Evolutionary conservation across 2,797 vertebrate species (phyloP).

Genomic region (Acrocephalus scirpaceus): DNA sequence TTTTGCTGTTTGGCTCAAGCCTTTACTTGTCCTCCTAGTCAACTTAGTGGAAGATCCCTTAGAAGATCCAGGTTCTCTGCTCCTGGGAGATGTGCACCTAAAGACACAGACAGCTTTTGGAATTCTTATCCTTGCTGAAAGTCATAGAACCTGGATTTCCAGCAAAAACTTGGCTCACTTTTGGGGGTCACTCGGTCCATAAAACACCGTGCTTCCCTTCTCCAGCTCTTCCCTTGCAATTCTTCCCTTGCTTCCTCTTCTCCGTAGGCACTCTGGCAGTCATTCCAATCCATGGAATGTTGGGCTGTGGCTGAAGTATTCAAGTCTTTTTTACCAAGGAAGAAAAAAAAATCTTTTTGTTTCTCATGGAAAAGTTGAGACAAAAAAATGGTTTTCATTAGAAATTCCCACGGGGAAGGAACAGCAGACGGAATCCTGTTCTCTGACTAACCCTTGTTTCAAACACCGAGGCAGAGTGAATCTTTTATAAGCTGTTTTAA

Average conservation of each 20-base stretch:
- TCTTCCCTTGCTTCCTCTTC: background rate
- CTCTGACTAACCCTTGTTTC: conserved; percentile 16
- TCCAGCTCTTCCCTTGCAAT: background rate
- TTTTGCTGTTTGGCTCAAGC: background rate
- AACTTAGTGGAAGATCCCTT: background rate
- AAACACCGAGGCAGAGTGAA: background rate
- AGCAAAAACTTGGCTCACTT: background rate
- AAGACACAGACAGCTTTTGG: background rate
- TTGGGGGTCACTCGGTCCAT: background rate
- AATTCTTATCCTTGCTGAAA: background rate
- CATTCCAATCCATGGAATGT: background rate
- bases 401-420: background rate
- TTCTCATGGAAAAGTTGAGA: conserved; percentile 10
- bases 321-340: background rate
- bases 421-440: background rate
- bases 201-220: background rate
- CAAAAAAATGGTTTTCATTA: conserved; percentile 28
- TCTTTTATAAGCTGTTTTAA: conserved; percentile 39
- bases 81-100: background rate
- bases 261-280: background rate
- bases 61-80: background rate
- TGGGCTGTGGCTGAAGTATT: background rate
- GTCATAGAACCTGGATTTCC: background rate
- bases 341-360: background rate
- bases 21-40: background rate